Base-by-base conservation (phyloP, 2,113 vertebrate species). In the Isurus oxyrinchus region DNA sequence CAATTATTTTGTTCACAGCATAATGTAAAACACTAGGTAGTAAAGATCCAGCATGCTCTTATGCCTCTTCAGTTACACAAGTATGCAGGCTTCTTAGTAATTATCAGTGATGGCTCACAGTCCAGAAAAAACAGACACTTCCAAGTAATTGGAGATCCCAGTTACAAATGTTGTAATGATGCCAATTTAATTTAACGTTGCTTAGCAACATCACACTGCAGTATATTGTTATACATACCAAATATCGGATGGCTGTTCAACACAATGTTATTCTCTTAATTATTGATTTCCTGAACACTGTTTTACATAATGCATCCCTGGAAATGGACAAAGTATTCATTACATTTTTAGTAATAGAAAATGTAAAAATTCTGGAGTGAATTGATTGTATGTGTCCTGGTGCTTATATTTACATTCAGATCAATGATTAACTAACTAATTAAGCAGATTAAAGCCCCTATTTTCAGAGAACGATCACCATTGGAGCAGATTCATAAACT, bases 151-250 rank as follows among this genome's bases (percentile, higher is more conserved):
- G 94, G 49, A 53, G 94, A 55, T 63, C 67, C 49, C 66, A 95
- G 94, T 72, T 72, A 72, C 40, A 53, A 44, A 95, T 95, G 61
- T 25, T 95, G 66, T 35, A 95, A 95, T 53, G 40, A 72, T 35
- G 23, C 40, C 94, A 72, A 95, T 44, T 72, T 72, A 72, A 35
- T 95, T 49, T 35, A 95, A 72, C 11, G 25, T 76, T 95, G 94
- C 94, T 95, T 76, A 95, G 94, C 94, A 95, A 95, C 94, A 72
- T 69, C 66, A 76, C 67, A 95, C 35, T 67, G 40, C 23, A 93
- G n/a, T 40, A 94, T 57, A 27, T 67, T 49, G 66, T 40, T 63
- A 44, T 44, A 31, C 93, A 72, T 69, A 53, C 3, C 8, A 95
- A 69, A 95, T 49, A 69, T 95, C 19, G 53, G 67, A 53, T 31